A percentile compares a stretch with the other conserved stretches of the same genome.
Evolutionary conservation across 2,797 vertebrate species (phyloP).

Genomic region (Aulostomus chinensis): DNA sequence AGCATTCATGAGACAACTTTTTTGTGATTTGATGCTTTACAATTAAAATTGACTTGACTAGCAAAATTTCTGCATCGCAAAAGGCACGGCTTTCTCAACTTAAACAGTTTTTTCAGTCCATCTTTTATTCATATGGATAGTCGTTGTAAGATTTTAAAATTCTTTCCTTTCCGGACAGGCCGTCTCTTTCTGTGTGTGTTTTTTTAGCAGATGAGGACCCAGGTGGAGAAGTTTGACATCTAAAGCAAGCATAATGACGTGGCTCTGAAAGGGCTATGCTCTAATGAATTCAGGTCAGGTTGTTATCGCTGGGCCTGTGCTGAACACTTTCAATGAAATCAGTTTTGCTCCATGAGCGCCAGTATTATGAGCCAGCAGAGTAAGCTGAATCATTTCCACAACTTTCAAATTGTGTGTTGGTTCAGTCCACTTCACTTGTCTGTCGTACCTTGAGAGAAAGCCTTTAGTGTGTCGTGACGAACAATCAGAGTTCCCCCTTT

Average conservation of each 20-base stretch:
- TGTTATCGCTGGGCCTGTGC: constrained; percentile 18
- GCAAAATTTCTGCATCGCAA: constrained; percentile 25
- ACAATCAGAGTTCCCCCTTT: constrained; percentile 6
- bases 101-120: constrained; percentile 15
- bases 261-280: constrained; percentile 21
- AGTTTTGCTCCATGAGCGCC: constrained; percentile 27
- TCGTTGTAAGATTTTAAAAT: constrained; percentile 39
- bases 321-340: constrained; percentile 46
- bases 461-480: background rate
- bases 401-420: constrained; percentile 8
- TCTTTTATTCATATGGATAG: constrained; percentile 45
- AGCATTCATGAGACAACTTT: no score
- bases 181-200: background rate
- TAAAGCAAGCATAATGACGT: constrained; percentile 36
- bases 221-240: constrained; percentile 34
- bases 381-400: constrained; percentile 28
- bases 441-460: no score
- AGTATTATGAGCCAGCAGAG: constrained; percentile 8
- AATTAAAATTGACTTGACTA: no score
- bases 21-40: no score
- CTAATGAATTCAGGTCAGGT: constrained; percentile 42
- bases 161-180: constrained; percentile 15
- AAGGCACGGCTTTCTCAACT: constrained; percentile 5
- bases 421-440: constrained; percentile 30
- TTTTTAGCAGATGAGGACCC: constrained; percentile 11